A percentile compares a stretch with the other conserved stretches of the same genome.
Evolutionary conservation across 2,113 vertebrate genomes (phyloP).

Genomic region (Bos javanicus): DNA sequence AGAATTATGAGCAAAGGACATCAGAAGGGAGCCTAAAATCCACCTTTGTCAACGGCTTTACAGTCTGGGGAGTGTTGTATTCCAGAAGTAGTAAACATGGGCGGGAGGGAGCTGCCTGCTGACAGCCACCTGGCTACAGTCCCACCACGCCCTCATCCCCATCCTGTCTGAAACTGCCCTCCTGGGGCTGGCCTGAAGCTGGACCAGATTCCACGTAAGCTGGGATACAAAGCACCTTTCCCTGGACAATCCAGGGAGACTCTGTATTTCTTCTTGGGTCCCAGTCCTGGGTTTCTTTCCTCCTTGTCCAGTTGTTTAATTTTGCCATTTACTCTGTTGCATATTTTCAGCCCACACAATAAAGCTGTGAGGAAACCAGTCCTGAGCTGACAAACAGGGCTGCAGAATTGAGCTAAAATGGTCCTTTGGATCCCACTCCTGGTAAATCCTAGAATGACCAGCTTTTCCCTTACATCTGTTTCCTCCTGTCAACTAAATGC

Average conservation of each 20-base stretch:
- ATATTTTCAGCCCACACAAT: background rate
- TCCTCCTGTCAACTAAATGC: background rate
- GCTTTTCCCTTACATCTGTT: background rate
- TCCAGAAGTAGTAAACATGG: background rate
- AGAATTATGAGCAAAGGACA: background rate
- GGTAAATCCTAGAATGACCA: background rate
- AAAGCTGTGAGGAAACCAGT: background rate
- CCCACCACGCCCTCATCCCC: slow-evolving; percentile 54
- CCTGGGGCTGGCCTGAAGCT: slow-evolving; percentile 20
- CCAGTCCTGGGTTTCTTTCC: background rate
- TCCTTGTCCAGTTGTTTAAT: background rate
- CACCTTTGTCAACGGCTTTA: background rate
- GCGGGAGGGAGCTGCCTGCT: background rate
- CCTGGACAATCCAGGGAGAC: background rate
- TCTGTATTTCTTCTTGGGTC: background rate
- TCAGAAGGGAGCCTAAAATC: background rate
- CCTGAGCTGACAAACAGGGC: background rate
- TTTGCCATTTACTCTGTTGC: background rate
- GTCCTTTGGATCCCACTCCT: background rate
- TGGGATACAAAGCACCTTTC: background rate
- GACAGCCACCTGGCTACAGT: slow-evolving; percentile 30
- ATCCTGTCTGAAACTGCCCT: slow-evolving; percentile 56
- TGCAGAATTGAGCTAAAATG: background rate
- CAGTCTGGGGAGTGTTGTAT: background rate
- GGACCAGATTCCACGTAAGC: background rate